Conservation (phyloP, 2,113 vertebrate genomes). For the Steatornis caripensis region DNA sequence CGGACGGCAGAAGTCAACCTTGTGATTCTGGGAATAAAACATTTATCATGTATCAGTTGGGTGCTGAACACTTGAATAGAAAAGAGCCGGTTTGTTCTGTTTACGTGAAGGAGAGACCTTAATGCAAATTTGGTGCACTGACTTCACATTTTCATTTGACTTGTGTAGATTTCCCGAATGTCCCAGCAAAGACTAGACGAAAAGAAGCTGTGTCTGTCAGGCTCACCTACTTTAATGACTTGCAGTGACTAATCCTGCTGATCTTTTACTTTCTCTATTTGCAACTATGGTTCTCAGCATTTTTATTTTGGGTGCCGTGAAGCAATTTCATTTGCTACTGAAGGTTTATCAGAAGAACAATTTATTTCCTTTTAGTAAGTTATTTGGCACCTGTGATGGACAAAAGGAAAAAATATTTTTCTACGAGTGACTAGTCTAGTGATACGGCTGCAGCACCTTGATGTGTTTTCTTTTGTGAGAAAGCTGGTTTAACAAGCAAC, state of each 20-base stretch:
- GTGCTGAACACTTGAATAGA: not conserved
- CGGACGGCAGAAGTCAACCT: not conserved
- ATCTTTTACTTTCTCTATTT: not conserved
- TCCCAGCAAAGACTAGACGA: not conserved
- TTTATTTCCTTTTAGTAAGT: not conserved
- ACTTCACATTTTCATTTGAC: not conserved
- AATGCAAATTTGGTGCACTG: not conserved
- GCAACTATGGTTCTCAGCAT: not conserved
- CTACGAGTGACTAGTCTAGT: not conserved
- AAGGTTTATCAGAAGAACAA: not conserved
- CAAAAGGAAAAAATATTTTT: not conserved
- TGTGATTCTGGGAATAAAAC: not conserved
- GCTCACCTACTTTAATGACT: not conserved
- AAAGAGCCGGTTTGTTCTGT: not conserved
- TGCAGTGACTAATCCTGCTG: not conserved
- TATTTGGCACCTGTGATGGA: not conserved
- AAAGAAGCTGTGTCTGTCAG: not conserved
- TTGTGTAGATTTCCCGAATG: not conserved
- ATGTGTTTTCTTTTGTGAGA: not conserved
- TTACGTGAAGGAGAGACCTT: not conserved
- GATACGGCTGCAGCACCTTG: not conserved
- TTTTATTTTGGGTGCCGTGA: not conserved
- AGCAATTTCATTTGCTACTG: not conserved
- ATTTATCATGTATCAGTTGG: not conserved
- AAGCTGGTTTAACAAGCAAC: not conserved